Conservation (phyloP, 2,113 vertebrate species). For the Dolichotis patagonum region DNA sequence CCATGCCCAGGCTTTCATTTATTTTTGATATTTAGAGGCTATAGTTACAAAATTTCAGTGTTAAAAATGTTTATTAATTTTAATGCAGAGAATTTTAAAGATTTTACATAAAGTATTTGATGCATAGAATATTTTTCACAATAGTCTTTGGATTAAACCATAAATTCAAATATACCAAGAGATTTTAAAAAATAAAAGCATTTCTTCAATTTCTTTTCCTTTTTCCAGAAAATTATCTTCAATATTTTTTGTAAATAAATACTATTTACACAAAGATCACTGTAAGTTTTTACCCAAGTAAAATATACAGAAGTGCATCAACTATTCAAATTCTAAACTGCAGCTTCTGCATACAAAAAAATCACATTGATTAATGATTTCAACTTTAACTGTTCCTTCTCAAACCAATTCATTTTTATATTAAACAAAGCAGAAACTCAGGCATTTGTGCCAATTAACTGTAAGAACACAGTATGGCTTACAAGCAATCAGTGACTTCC, state of each 20-base stretch:
- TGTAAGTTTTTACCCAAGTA: constrained; percentile 31
- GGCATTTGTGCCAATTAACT: constrained; percentile 84
- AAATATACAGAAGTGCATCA: constrained; percentile 51
- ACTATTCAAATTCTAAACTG: constrained; percentile 71
- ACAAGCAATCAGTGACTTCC: constrained; percentile 49
- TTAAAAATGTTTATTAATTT: background rate
- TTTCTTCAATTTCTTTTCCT: background rate
- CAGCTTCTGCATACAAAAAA: constrained; percentile 56
- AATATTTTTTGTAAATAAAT: constrained; percentile 80
- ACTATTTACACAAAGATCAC: constrained; percentile 68
- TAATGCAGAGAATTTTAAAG: background rate
- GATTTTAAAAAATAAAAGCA: background rate
- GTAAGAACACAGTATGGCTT: constrained; percentile 82
- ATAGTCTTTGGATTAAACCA: background rate
- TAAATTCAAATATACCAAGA: background rate
- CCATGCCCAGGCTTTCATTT: background rate
- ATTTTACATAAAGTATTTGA: background rate
- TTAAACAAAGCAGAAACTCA: constrained; percentile 75
- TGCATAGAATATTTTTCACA: background rate
- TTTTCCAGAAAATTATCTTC: constrained; percentile 68
- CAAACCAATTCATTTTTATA: constrained; percentile 75
- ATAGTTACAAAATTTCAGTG: background rate
- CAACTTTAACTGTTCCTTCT: constrained; percentile 77
- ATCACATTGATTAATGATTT: constrained; percentile 70
- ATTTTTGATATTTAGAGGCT: background rate